Conservation (phyloP, 1,140 invertebrate species). For the Riptortus pedestris region DNA sequence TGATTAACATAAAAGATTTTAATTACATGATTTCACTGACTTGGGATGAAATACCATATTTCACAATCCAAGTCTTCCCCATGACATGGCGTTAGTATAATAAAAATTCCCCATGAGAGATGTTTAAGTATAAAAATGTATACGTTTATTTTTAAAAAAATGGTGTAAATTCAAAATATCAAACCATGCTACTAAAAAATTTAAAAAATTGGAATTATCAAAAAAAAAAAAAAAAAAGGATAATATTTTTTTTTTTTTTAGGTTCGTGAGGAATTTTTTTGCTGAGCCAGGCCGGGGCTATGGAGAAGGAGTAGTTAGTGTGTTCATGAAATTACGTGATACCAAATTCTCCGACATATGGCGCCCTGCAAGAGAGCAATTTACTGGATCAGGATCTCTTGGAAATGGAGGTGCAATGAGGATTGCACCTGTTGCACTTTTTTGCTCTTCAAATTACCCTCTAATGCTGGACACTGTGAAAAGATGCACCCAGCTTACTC, state of each 20-base stretch:
- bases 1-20: no score
- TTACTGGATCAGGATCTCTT: conserved; percentile 59
- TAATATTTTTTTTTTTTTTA: conserved; percentile 11
- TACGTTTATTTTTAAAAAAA: no score
- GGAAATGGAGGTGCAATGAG: conserved; percentile 73
- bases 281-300: conserved; percentile 55
- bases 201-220: no score
- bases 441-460: conserved; percentile 44
- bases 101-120: no score
- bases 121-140: no score
- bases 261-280: conserved; percentile 56
- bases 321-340: conserved; percentile 51
- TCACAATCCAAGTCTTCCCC: no score
- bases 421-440: conserved; percentile 57
- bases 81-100: no score
- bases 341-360: conserved; percentile 50
- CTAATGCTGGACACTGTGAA: conserved; percentile 43
- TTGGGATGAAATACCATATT: no score
- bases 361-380: conserved; percentile 55
- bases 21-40: no score
- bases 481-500: conserved; percentile 51
- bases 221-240: no score
- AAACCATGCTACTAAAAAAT: no score
- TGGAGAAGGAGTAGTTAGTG: conserved; percentile 48
- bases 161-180: no score